Evolutionary conservation across 2,113 vertebrate species (phyloP), one percentile per base, ranked within the genome.

Genomic region (Chaenogobius annularis): DNA sequence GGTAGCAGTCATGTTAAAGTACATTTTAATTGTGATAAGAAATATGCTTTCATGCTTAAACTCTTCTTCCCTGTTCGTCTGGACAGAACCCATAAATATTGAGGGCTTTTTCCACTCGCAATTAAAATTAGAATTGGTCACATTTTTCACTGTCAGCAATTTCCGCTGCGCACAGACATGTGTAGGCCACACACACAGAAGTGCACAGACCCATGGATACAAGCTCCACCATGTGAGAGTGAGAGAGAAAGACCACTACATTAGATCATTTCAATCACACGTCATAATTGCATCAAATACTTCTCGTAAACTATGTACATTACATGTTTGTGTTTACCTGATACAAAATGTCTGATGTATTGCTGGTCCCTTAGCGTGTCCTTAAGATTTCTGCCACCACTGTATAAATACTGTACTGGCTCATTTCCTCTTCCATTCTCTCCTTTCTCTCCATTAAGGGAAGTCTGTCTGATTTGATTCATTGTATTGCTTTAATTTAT

Each of bases 91-190:
- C 82, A 85, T 81, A 87, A 90, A 90, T 88, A 86, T 85, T 65
- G 83, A 80, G 87, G 68, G 69, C 62, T 79, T 83, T 84, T 81
- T 83, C 80, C 78, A 86, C 63, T 86, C 70, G 74, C 88, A 90
- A 89, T 90, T 89, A 90, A 88, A 90, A 90, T 90, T 80, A 74
- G 82, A 91, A 90, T 88, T 84, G 89, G 87, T 83, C 88, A 85
- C 76, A 90, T 90, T 89, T 90, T 88, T 90, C 88, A 89, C 75
- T 89, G 88, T 91, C 90, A 90, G 87, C 87, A 68, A 67, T 88
- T 92, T 89, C 82, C 77, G 80, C 86, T 84, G 68, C 79, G 52
- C 78, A 82, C 67, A 83, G 78, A 83, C 73, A 67, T 35, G 78
- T 74, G 77, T 47, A 64, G 75, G 66, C 85, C 83, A 69, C 79